Base-by-base conservation (phyloP, 2,797 vertebrate species). In the Myotis myotis region DNA sequence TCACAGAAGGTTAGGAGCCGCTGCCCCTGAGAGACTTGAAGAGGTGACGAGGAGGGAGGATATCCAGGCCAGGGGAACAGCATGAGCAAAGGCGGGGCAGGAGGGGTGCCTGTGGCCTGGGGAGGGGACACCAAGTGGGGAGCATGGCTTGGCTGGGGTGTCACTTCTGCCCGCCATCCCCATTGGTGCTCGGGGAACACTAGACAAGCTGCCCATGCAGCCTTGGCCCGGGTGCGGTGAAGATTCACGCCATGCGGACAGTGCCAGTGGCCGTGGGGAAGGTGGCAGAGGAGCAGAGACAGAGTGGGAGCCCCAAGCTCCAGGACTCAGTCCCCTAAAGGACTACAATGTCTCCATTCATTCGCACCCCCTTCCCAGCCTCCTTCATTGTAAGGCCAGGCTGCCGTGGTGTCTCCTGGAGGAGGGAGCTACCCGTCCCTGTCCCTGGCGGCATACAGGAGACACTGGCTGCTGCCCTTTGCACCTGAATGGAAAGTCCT, bases 241-340 rank as follows among this genome's bases (percentile, higher is more conserved):
- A n/a, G 33, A 71, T 13, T 83, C 22, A 7, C 1, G 8, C 10
- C 1, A 0, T 0, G 22, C 1, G 2, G 53, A 28, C 6, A 33
- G 64, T 36, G 66, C 38, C 62, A 16, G 19, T n/a, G 62, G 47
- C 15, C 2, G 10, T 8, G 12, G 71, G 76, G 25, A 76, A 53
- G 55, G 49, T 36, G 64, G 60, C 78, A 49, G 71, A 57, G 62
- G 8, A 16, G 25, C 2, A 62, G 68, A 62, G 44, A 7, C 25
- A 68, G 66, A 53, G 17, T 4, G 1, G n/a, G 51, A 84, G 49
- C 13, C 79, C 20, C 38, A 38, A 75, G 22, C 20, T 74, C 70
- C 38, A 33, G 94, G 51, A n/a, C 30, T 49, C 53, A 19, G n/a
- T 23, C 33, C 49, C 15, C 25, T 74, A 44, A 0, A 2, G 38